Conservation (phyloP, 2,888 invertebrate species). For the Ochropleura leucogaster region DNA sequence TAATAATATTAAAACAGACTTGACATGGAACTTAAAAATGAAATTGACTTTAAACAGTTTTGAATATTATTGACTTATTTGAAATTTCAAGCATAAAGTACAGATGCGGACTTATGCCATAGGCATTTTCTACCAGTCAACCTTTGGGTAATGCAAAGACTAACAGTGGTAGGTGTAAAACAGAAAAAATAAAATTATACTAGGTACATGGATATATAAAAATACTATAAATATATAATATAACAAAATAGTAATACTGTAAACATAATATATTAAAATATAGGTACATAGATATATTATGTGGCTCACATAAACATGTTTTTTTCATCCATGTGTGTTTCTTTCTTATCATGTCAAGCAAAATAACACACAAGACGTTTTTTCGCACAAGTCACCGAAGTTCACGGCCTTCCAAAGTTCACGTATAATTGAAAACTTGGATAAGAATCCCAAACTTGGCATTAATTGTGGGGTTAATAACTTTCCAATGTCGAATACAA, state of each 20-base stretch:
- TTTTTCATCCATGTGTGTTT: not conserved
- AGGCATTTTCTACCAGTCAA: no score
- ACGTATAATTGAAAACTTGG: constrained; percentile 51
- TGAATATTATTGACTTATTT: not conserved
- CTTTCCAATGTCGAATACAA: constrained; percentile 52
- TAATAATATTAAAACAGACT: not conserved
- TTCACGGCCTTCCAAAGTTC: constrained; percentile 39
- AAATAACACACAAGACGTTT: not conserved
- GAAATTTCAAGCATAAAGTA: no score
- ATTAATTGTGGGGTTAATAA: constrained; percentile 51
- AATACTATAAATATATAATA: no score
- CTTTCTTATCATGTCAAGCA: not conserved
- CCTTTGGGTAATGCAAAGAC: no score
- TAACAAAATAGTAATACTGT: no score
- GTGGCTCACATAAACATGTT: not conserved
- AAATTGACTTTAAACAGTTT: not conserved
- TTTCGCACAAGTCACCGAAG: constrained; percentile 40
- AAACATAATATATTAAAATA: no score
- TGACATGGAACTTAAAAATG: not conserved
- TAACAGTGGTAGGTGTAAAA: no score
- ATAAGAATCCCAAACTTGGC: constrained; percentile 26
- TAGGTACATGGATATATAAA: no score
- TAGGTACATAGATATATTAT: not conserved
- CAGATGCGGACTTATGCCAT: no score
- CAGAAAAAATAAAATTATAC: no score